Conservation (phyloP, 1,140 invertebrate genomes). For the Atta texana region DNA sequence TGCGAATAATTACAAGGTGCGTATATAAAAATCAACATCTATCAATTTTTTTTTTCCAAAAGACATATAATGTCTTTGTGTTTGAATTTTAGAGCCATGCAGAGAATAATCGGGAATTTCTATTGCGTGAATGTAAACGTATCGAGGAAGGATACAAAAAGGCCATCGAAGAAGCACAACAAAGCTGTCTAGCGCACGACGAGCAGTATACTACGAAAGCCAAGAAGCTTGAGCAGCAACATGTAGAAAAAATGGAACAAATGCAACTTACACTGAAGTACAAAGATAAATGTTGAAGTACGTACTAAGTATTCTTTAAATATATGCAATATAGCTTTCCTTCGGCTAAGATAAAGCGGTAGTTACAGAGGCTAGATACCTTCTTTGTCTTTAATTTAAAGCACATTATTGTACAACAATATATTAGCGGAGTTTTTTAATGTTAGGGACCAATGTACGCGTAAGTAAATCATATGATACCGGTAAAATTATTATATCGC, state of each 20-base stretch:
- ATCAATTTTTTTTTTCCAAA: not conserved
- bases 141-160: slow-evolving; percentile 82
- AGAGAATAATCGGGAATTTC: slow-evolving; percentile 78
- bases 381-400: slow-evolving; percentile 79
- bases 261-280: slow-evolving; percentile 82
- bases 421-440: slow-evolving; percentile 76
- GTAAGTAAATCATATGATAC: slow-evolving; percentile 68
- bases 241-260: slow-evolving; percentile 78
- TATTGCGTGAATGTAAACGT: slow-evolving; percentile 78
- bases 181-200: slow-evolving; percentile 78
- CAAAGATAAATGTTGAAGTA: slow-evolving; percentile 84
- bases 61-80: not conserved
- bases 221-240: slow-evolving; percentile 77
- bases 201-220: slow-evolving; percentile 78
- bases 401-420: slow-evolving; percentile 83
- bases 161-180: slow-evolving; percentile 80
- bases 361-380: slow-evolving; percentile 85
- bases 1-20: slow-evolving; percentile 83
- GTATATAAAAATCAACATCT: slow-evolving; percentile 3
- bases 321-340: slow-evolving; percentile 83
- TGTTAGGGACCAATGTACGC: slow-evolving; percentile 77
- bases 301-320: slow-evolving; percentile 79
- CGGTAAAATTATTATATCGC: slow-evolving; percentile 60
- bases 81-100: slow-evolving; percentile 76
- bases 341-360: slow-evolving; percentile 77